Percentiles rank a stretch among this genome's conserved stretches.
Conservation (phyloP, 2,797 vertebrate species). For the Enteromius argenteus region DNA sequence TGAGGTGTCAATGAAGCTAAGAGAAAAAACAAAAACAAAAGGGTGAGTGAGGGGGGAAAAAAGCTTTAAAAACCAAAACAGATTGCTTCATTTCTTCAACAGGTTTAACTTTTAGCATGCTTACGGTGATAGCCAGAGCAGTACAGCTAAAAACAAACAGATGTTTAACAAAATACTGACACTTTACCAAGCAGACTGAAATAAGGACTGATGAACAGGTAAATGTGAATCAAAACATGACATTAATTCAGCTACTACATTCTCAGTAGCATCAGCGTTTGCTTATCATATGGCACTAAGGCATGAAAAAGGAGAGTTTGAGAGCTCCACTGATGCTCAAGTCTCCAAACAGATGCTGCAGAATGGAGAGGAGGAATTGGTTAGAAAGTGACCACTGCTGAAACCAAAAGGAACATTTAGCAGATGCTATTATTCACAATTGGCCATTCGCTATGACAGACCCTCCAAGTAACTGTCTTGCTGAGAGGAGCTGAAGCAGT, state of each 20-base stretch:
- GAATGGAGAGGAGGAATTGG: slow-evolving; percentile 47
- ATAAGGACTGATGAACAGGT: slow-evolving; percentile 24
- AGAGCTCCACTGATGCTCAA: slow-evolving; percentile 20
- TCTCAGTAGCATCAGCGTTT: slow-evolving; percentile 31
- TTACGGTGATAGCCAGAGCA: slow-evolving; percentile 20
- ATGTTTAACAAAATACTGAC: slow-evolving; percentile 17
- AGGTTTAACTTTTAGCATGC: slow-evolving; percentile 30
- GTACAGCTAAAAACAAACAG: slow-evolving; percentile 19
- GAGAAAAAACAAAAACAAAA: slow-evolving; percentile 3
- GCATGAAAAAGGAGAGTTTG: slow-evolving; percentile 31
- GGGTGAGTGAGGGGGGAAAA: not conserved
- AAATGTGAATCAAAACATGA: slow-evolving; percentile 15
- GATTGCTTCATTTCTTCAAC: not conserved
- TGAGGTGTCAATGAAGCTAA: slow-evolving; percentile 20
- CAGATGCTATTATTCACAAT: slow-evolving; percentile 11
- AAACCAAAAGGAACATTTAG: slow-evolving; percentile 34
- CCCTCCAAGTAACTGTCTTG: not conserved
- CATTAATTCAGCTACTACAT: not conserved
- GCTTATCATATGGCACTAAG: slow-evolving; percentile 8
- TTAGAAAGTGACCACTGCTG: slow-evolving; percentile 31
- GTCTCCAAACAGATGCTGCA: slow-evolving; percentile 38
- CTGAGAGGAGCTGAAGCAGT: not conserved
- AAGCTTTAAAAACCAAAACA: slow-evolving; percentile 32
- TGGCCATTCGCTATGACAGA: slow-evolving; percentile 5
- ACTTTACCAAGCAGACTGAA: slow-evolving; percentile 19